Conservation (phyloP, 2,797 vertebrate species). For the Diceros bicornis region DNA sequence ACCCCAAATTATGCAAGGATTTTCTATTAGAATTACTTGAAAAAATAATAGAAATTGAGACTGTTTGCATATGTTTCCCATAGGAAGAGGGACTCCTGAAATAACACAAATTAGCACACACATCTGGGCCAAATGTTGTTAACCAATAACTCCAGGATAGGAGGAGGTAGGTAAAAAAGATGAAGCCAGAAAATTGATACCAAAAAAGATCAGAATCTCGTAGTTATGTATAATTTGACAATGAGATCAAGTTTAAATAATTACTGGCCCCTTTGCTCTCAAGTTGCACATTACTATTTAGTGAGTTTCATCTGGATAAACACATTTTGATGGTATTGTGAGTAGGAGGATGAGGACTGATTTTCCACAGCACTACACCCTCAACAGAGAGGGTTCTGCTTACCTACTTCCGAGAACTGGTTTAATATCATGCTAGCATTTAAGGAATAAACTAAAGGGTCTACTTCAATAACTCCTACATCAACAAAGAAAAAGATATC, state of each 20-base stretch:
- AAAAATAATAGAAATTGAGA: slow-evolving; percentile 50
- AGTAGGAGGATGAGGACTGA: slow-evolving; percentile 5
- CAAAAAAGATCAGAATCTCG: slow-evolving; percentile 21
- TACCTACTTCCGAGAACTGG: slow-evolving; percentile 58
- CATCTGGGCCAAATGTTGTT: slow-evolving; percentile 6
- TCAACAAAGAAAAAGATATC: slow-evolving; percentile 54
- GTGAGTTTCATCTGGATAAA: slow-evolving; percentile 58
- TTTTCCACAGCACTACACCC: not conserved
- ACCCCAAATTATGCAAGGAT: not conserved
- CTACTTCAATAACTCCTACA: slow-evolving; percentile 52
- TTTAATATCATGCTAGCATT: slow-evolving; percentile 57
- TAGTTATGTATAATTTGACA: slow-evolving; percentile 2
- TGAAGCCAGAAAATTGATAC: slow-evolving; percentile 46
- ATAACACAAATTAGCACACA: slow-evolving; percentile 58
- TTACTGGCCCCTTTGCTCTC: slow-evolving; percentile 35
- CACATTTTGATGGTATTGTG: slow-evolving; percentile 9
- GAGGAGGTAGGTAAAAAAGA: not conserved
- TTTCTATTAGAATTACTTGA: slow-evolving; percentile 54
- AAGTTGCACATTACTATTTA: slow-evolving; percentile 22
- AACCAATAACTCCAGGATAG: slow-evolving; percentile 33
- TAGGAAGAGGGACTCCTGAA: not conserved
- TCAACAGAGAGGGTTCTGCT: slow-evolving; percentile 30
- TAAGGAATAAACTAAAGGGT: slow-evolving; percentile 57
- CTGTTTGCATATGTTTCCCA: not conserved
- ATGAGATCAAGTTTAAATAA: slow-evolving; percentile 62